These are phyloP conservation scores for Acipenser transmontanus DNA, from an alignment of 2,797 vertebrate species.

Conservation along the genomic window DNA sequence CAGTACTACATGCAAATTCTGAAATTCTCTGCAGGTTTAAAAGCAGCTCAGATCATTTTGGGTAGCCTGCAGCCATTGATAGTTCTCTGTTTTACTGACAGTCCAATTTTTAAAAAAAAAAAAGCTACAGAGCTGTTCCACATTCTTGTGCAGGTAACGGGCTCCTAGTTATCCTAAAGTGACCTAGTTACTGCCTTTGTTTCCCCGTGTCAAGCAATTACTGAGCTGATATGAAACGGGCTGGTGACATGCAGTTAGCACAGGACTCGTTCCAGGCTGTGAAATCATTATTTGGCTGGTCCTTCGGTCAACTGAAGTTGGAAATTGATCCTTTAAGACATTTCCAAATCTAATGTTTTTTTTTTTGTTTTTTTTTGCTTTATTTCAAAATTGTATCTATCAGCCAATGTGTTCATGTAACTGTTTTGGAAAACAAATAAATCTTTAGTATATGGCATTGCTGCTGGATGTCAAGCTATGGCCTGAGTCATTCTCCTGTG, in stretches of 20 bases:
- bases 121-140: too few species aligned
- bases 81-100: too few species aligned
- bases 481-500: background rate
- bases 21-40: too few species aligned
- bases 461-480: slow-evolving; percentile 13
- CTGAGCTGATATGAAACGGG: slow-evolving; percentile 14
- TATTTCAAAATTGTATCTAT: background rate
- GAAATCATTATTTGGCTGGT: slow-evolving; percentile 15
- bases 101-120: too few species aligned
- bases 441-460: slow-evolving; percentile 18
- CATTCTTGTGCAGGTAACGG: slow-evolving; percentile 8
- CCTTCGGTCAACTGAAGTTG: slow-evolving; percentile 12
- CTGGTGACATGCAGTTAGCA: slow-evolving; percentile 25
- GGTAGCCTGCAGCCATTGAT: too few species aligned
- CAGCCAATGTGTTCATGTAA: slow-evolving; percentile 9
- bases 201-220: slow-evolving; percentile 26
- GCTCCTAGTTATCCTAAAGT: slow-evolving; percentile 24
- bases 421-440: slow-evolving; percentile 31
- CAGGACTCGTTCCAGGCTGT: slow-evolving; percentile 19
- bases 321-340: background rate
- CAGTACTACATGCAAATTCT: too few species aligned
- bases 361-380: background rate
- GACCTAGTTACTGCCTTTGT: slow-evolving; percentile 43
- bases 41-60: too few species aligned
- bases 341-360: background rate